Evolutionary conservation across 1,140 invertebrate species (phyloP).

Genomic region (Drosophila erecta): DNA sequence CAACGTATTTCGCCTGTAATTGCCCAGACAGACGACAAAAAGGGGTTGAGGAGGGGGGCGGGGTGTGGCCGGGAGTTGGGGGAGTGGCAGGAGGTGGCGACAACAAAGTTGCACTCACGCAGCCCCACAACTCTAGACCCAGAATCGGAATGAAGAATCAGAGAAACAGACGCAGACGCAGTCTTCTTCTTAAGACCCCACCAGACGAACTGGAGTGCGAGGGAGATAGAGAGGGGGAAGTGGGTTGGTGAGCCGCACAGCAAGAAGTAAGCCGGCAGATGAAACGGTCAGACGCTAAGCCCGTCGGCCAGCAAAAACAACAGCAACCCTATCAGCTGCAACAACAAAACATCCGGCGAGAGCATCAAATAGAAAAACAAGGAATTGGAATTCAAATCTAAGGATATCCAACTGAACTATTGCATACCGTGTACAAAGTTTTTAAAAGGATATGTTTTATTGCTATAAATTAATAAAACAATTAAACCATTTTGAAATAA

Average conservation of each 20-base stretch:
- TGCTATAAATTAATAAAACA: background rate
- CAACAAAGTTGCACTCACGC: conserved; percentile 59
- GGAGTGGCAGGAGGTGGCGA: conserved; percentile 30
- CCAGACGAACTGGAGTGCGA: conserved; percentile 34
- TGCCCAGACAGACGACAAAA: conserved; percentile 51
- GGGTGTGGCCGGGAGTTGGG: background rate
- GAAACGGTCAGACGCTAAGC: conserved; percentile 57
- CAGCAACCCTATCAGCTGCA: conserved; percentile 33
- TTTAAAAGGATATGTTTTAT: too few relatives aligned
- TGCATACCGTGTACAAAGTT: background rate
- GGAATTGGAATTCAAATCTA: conserved; percentile 13
- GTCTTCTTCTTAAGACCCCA: conserved; percentile 31
- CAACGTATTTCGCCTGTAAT: conserved; percentile 51
- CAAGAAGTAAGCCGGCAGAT: conserved; percentile 59
- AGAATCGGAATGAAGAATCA: conserved; percentile 28
- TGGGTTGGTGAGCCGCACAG: background rate
- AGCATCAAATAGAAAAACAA: conserved; percentile 36
- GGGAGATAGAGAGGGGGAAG: background rate
- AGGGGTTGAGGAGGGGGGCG: conserved; percentile 6
- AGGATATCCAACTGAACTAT: background rate
- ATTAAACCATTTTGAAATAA: background rate
- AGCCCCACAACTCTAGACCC: conserved; percentile 41
- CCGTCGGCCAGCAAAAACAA: conserved; percentile 35
- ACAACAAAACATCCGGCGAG: conserved; percentile 74
- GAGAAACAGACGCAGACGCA: conserved; percentile 24